phyloP scores from a whole-genome alignment of 2,888 invertebrate genomes.

The Calameuta pallipes region DNA sequence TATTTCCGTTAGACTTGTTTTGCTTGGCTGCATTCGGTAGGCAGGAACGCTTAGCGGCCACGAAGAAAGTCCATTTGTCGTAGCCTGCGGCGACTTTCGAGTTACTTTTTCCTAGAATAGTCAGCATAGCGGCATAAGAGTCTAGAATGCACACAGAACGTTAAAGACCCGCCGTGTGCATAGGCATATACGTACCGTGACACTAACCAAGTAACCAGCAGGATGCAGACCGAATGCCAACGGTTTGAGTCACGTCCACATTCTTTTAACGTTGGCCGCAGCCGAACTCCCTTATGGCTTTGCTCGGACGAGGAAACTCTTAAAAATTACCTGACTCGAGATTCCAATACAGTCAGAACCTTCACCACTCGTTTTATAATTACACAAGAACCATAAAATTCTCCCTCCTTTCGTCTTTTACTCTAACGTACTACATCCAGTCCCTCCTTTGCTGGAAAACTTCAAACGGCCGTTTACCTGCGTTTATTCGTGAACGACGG shows the following conservation, averaged over 20 bases:
- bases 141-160: not conserved
- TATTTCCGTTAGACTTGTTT: not conserved
- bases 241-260: constrained; percentile 47
- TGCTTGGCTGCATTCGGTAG: not conserved
- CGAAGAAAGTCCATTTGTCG: not conserved
- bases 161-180: not conserved
- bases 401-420: not conserved
- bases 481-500: not conserved
- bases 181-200: not conserved
- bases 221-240: constrained; percentile 46
- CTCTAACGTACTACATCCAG: not conserved
- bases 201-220: constrained; percentile 21
- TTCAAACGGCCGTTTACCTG: not conserved
- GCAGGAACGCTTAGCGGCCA: not conserved
- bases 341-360: not conserved
- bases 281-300: not conserved
- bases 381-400: not conserved
- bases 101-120: not conserved
- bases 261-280: constrained; percentile 32
- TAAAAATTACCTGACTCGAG: not conserved
- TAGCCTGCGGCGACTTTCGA: not conserved
- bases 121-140: not conserved
- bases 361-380: not conserved
- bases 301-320: constrained; percentile 4
- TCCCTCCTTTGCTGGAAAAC: not conserved